Percentiles rank a stretch among this genome's conserved stretches.
phyloP scores from a whole-genome alignment of 2,888 invertebrate genomes.

The Malthinus flaveolus region DNA sequence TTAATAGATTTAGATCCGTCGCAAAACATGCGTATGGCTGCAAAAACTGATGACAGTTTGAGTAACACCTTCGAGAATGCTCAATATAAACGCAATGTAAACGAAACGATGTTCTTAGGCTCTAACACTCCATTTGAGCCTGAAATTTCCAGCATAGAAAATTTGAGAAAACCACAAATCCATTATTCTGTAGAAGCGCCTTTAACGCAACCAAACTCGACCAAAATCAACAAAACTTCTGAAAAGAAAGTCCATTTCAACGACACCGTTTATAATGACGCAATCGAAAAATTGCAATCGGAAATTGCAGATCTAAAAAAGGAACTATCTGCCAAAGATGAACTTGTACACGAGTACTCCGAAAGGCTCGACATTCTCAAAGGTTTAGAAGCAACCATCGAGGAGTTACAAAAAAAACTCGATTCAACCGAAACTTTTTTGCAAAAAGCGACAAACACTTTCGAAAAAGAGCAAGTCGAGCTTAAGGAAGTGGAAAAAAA shows the following conservation, averaged over 20 bases:
- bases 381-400: conserved; percentile 57
- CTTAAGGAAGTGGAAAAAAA: conserved; percentile 57
- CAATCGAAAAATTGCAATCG: conserved; percentile 55
- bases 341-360: conserved; percentile 61
- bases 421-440: conserved; percentile 60
- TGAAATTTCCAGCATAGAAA: conserved; percentile 49
- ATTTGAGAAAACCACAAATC: conserved; percentile 31
- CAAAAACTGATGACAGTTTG: conserved; percentile 34
- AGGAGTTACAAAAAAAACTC: conserved; percentile 59
- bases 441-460: conserved; percentile 53
- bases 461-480: conserved; percentile 60
- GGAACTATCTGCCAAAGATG: conserved; percentile 63
- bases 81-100: conserved; percentile 55
- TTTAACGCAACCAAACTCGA: conserved; percentile 45
- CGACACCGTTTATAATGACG: conserved; percentile 61
- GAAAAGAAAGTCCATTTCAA: conserved; percentile 56
- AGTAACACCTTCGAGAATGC: conserved; percentile 18
- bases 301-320: conserved; percentile 62
- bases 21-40: conserved; percentile 56
- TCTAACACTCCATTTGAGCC: conserved; percentile 25
- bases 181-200: conserved; percentile 29
- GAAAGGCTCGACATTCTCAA: conserved; percentile 59
- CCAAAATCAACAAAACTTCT: conserved; percentile 41
- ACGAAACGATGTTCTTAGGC: conserved; percentile 57
- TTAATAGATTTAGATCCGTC: conserved; percentile 74